Conservation (phyloP, 2,888 invertebrate species). For the Lasioglossum malachurum region DNA sequence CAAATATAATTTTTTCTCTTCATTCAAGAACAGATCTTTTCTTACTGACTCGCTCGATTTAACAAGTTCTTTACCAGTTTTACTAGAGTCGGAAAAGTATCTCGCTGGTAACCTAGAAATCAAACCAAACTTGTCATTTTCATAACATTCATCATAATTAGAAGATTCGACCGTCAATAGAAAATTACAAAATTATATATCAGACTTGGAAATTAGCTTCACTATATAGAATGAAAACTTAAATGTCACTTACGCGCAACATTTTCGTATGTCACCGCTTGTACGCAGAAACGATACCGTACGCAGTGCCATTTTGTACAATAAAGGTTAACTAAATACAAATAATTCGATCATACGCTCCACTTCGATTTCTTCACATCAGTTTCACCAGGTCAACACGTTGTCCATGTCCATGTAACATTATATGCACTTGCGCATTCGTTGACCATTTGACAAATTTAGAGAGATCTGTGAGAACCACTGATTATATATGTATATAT, state of each 20-base stretch:
- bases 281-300: slow-evolving; percentile 61
- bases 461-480: not conserved
- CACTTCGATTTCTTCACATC: not conserved
- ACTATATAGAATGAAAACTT: not conserved
- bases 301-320: slow-evolving; percentile 71
- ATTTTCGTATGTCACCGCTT: slow-evolving; percentile 28
- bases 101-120: slow-evolving; percentile 34
- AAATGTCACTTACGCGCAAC: slow-evolving; percentile 36
- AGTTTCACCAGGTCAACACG: not conserved
- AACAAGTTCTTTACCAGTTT: not conserved
- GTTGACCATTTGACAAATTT: not conserved
- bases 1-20: not conserved
- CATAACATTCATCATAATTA: not conserved
- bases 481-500: no score
- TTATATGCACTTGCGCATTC: slow-evolving; percentile 4
- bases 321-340: slow-evolving; percentile 20
- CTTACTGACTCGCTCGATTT: not conserved
- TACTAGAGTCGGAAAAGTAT: slow-evolving; percentile 3
- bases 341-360: not conserved
- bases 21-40: not conserved
- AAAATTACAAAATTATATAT: not conserved
- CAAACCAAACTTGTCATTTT: slow-evolving; percentile 6
- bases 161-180: not conserved
- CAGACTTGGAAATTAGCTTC: not conserved
- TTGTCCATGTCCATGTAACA: not conserved